Conservation (phyloP, 1,140 invertebrate genomes). For the Chironomus tepperi region DNA sequence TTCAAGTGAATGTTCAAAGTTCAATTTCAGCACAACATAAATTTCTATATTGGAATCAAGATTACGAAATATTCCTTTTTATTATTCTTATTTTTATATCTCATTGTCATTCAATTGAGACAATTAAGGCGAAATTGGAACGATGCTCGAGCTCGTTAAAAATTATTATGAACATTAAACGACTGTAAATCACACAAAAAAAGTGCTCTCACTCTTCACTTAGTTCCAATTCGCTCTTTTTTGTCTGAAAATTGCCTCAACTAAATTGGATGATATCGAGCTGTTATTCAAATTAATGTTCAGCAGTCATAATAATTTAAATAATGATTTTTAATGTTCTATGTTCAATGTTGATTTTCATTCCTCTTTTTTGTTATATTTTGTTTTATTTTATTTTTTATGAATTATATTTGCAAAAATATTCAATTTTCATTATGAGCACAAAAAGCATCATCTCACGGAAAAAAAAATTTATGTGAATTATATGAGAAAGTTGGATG, state of each 20-base stretch:
- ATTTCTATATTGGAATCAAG: not conserved
- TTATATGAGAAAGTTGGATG: too few relatives aligned
- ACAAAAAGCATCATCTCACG: too few relatives aligned
- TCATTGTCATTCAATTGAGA: slow-evolving; percentile 19
- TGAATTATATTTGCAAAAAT: too few relatives aligned
- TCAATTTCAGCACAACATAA: too few relatives aligned
- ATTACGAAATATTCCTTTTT: not conserved
- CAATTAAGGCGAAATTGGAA: slow-evolving; percentile 18
- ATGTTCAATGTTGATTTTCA: too few relatives aligned
- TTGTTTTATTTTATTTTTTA: too few relatives aligned
- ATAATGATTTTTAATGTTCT: too few relatives aligned
- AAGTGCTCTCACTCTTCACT: not conserved
- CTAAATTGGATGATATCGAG: slow-evolving; percentile 13
- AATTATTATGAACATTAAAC: not conserved
- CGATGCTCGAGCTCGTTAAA: not conserved
- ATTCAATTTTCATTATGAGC: too few relatives aligned
- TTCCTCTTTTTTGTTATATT: too few relatives aligned
- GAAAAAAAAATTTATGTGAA: too few relatives aligned
- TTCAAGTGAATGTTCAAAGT: too few relatives aligned
- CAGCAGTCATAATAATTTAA: too few relatives aligned
- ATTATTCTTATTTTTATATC: not conserved
- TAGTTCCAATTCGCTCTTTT: not conserved
- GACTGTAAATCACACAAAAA: not conserved
- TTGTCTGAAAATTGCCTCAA: not conserved
- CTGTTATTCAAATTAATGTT: not conserved